Evolutionary conservation across 1,140 invertebrate species (phyloP).

Genomic region (Myzus persicae): DNA sequence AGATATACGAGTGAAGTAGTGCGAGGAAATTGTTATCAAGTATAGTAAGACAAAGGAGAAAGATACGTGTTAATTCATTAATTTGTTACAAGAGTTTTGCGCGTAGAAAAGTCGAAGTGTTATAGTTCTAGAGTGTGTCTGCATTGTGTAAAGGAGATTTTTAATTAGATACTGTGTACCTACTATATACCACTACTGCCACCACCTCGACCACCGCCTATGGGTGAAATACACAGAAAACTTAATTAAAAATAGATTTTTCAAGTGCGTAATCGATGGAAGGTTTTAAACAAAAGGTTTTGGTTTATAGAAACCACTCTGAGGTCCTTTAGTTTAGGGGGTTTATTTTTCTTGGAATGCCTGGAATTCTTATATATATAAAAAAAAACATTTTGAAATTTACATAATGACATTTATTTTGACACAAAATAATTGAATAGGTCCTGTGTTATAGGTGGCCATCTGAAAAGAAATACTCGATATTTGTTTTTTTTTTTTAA

Average conservation of each 20-base stretch:
- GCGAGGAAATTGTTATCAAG: slow-evolving; percentile 8
- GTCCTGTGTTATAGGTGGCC: neutral
- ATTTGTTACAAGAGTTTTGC: neutral
- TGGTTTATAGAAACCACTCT: neutral
- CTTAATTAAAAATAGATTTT: slow-evolving; percentile 22
- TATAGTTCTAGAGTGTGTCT: neutral
- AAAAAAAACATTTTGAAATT: neutral
- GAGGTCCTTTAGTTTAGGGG: neutral
- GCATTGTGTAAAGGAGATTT: neutral
- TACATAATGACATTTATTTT: neutral
- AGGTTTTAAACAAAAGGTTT: neutral
- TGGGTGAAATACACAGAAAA: neutral
- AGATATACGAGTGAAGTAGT: neutral
- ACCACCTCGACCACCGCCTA: neutral
- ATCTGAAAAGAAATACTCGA: neutral
- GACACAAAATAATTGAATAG: neutral
- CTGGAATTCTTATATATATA: neutral
- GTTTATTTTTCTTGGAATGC: neutral
- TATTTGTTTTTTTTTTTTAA: neutral
- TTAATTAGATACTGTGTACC: neutral
- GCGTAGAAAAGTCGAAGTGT: neutral
- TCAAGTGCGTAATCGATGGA: neutral
- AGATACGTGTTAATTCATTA: slow-evolving; percentile 7
- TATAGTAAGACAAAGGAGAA: neutral
- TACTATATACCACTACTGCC: neutral